These are phyloP conservation scores for Eledone cirrhosa DNA, from an alignment of 2,888 invertebrate species.

Conservation along the genomic window DNA sequence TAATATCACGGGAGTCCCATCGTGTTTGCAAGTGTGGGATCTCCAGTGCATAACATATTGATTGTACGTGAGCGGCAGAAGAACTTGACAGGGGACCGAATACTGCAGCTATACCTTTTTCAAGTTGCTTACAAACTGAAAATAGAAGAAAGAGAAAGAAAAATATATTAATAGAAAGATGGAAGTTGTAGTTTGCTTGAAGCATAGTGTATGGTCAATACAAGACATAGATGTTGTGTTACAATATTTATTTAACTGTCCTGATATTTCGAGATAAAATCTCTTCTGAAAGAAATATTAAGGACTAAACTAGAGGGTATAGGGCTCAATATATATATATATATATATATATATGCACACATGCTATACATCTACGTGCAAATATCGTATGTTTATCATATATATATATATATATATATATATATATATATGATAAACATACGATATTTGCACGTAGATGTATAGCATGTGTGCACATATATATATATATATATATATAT, in stretches of 20 bases:
- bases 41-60: slow-evolving; percentile 83
- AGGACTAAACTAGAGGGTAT: too few relatives aligned
- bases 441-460: not conserved
- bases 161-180: not conserved
- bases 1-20: slow-evolving; percentile 75
- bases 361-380: not conserved
- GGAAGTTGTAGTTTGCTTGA: too few relatives aligned
- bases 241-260: too few relatives aligned
- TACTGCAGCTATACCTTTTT: slow-evolving; percentile 80
- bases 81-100: slow-evolving; percentile 81
- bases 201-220: too few relatives aligned
- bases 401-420: not conserved
- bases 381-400: not conserved
- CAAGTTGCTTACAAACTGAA: slow-evolving; percentile 86
- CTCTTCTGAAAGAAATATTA: too few relatives aligned
- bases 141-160: slow-evolving; percentile 56
- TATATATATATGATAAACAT: slow-evolving; percentile 5
- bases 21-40: slow-evolving; percentile 85
- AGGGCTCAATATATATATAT: not conserved
- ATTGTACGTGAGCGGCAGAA: slow-evolving; percentile 81
- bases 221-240: too few relatives aligned
- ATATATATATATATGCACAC: not conserved
- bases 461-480: not conserved
- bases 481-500: not conserved
- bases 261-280: not conserved